phyloP scores from a whole-genome alignment of 2,888 invertebrate species.

The Luffia ferchaultella region DNA sequence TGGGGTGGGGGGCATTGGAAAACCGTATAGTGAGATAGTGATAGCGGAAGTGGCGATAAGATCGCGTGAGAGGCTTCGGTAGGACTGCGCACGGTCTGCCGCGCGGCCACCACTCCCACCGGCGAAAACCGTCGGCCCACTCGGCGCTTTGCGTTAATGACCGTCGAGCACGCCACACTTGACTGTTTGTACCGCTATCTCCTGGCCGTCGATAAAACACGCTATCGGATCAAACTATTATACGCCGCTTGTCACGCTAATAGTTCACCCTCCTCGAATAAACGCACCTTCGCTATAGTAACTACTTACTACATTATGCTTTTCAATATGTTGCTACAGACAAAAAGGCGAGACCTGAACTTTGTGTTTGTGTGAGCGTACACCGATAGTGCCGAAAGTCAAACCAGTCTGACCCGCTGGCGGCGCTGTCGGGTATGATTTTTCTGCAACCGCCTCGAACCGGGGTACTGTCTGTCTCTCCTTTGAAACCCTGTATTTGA shows the following conservation, averaged over 20 bases:
- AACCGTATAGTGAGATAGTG: too few relatives aligned
- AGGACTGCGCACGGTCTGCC: conserved; percentile 29
- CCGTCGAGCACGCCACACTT: conserved; percentile 53
- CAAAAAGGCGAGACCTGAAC: neutral
- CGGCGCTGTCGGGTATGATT: too few relatives aligned
- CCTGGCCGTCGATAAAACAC: neutral
- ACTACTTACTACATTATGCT: neutral
- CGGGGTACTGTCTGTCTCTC: too few relatives aligned
- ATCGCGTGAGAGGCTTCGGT: conserved; percentile 60
- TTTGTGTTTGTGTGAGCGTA: neutral
- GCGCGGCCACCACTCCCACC: conserved; percentile 28
- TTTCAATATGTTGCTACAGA: neutral
- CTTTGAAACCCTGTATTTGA: too few relatives aligned
- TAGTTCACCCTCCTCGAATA: neutral
- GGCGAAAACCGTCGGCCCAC: too few relatives aligned
- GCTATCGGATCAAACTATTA: neutral
- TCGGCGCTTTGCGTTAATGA: conserved; percentile 65
- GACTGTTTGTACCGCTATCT: conserved; percentile 41
- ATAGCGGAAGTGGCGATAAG: conserved; percentile 60
- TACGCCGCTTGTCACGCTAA: neutral
- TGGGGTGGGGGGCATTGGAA: too few relatives aligned
- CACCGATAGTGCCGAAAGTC: too few relatives aligned
- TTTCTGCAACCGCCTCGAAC: too few relatives aligned
- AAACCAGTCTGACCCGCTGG: too few relatives aligned
- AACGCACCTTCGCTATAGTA: neutral